Percentiles rank a stretch among this genome's conserved stretches.
Evolutionary conservation across 2,113 vertebrate genomes (phyloP).

Genomic region (Equus przewalskii): DNA sequence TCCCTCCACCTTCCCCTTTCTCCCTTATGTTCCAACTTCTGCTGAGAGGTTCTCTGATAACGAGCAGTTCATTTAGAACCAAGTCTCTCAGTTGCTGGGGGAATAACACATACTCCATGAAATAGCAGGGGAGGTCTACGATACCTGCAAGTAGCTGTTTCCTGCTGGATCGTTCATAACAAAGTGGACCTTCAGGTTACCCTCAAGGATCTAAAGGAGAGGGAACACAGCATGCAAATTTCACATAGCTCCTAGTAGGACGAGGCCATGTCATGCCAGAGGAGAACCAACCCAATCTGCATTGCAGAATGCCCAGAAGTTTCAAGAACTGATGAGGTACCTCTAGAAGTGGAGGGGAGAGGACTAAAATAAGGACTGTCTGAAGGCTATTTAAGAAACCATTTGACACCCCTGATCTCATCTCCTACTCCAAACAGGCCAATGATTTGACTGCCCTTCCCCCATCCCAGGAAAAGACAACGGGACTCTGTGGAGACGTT

Average conservation of each 20-base stretch:
- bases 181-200: constrained; percentile 88
- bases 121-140: constrained; percentile 64
- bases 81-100: constrained; percentile 2
- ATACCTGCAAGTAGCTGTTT: constrained; percentile 97
- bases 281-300: background rate
- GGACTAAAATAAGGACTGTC: background rate
- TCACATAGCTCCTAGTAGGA: background rate
- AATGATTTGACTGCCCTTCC: background rate
- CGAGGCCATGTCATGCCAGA: background rate
- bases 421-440: background rate
- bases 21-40: background rate
- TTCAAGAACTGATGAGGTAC: background rate
- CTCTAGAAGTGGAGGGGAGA: background rate
- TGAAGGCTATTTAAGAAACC: background rate
- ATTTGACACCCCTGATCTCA: background rate
- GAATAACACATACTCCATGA: background rate
- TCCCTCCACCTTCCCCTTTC: background rate
- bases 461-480: background rate
- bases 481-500: background rate
- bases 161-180: constrained; percentile 95
- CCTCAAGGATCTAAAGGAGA: constrained; percentile 88
- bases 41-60: background rate
- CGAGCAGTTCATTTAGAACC: background rate
- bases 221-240: background rate
- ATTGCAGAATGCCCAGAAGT: background rate